These are phyloP conservation scores for Drepana arcuata DNA, from an alignment of 1,140 invertebrate species.

Conservation along the genomic window DNA sequence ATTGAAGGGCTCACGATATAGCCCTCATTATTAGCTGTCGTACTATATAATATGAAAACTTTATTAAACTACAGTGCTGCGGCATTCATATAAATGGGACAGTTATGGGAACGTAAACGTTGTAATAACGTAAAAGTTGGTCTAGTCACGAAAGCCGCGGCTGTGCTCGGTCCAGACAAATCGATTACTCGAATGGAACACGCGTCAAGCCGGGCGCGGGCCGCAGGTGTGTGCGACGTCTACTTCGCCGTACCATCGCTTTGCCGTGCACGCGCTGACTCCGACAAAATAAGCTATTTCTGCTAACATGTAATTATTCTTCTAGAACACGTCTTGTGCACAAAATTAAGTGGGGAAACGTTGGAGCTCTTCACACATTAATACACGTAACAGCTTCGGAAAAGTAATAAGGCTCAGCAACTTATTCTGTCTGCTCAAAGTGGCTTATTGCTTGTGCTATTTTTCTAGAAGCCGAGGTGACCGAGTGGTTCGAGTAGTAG, in stretches of 20 bases:
- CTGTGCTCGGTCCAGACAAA: constrained; percentile 33
- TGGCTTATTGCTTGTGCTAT: too few relatives aligned
- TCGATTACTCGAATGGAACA: constrained; percentile 43
- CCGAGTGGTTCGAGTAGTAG: too few relatives aligned
- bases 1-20: constrained; percentile 16
- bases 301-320: constrained; percentile 13
- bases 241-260: constrained; percentile 17
- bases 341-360: constrained; percentile 2
- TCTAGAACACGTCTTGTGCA: constrained; percentile 2
- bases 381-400: constrained; percentile 5
- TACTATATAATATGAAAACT: constrained; percentile 25
- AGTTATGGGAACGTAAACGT: constrained; percentile 29
- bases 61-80: constrained; percentile 21
- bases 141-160: constrained; percentile 36
- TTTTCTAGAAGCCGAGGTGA: too few relatives aligned
- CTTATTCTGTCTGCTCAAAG: too few relatives aligned
- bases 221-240: constrained; percentile 36
- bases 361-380: constrained; percentile 6
- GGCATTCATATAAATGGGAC: constrained; percentile 25
- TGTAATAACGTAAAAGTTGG: constrained; percentile 31
- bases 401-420: constrained; percentile 10
- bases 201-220: constrained; percentile 17
- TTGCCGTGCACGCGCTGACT: constrained; percentile 19
- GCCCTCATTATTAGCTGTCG: constrained; percentile 21
- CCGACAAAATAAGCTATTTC: constrained; percentile 6